Conservation (phyloP, 2,888 invertebrate genomes). For the Branchellion lobata region DNA sequence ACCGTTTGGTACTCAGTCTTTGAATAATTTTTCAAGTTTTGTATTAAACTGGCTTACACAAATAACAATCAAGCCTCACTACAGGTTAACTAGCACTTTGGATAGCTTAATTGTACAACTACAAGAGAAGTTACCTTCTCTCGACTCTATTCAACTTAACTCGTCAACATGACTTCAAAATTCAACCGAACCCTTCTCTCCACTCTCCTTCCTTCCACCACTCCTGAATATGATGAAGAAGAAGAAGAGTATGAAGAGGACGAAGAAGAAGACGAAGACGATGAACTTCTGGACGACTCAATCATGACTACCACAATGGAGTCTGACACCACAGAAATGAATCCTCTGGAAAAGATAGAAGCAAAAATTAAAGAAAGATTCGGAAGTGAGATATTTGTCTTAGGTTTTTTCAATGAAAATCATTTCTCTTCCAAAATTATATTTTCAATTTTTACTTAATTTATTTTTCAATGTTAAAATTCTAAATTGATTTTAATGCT, state of each 20-base stretch:
- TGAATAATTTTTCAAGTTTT: not conserved
- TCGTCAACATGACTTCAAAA: slow-evolving; percentile 2
- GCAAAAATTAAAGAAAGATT: slow-evolving; percentile 24
- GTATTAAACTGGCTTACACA: no score
- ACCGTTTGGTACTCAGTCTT: not conserved
- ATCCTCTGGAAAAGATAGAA: slow-evolving; percentile 19
- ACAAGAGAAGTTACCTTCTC: no score
- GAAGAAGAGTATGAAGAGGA: slow-evolving; percentile 17
- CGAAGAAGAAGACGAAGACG: slow-evolving; percentile 36
- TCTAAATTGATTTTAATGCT: no score
- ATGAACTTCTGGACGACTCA: not conserved
- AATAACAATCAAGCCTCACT: no score
- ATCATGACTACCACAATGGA: slow-evolving; percentile 12
- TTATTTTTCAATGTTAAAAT: no score
- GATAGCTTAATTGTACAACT: no score
- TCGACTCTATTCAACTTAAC: no score
- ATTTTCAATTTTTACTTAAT: no score
- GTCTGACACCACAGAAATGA: slow-evolving; percentile 17
- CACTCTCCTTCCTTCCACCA: not conserved
- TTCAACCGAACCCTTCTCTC: not conserved
- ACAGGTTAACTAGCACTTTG: no score
- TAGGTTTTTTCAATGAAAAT: no score
- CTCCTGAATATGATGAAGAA: not conserved
- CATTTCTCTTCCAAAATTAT: no score
- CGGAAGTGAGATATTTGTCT: slow-evolving; percentile 11